Evolutionary conservation across 2,113 vertebrate genomes (phyloP).

Genomic region (Bucco capensis): DNA sequence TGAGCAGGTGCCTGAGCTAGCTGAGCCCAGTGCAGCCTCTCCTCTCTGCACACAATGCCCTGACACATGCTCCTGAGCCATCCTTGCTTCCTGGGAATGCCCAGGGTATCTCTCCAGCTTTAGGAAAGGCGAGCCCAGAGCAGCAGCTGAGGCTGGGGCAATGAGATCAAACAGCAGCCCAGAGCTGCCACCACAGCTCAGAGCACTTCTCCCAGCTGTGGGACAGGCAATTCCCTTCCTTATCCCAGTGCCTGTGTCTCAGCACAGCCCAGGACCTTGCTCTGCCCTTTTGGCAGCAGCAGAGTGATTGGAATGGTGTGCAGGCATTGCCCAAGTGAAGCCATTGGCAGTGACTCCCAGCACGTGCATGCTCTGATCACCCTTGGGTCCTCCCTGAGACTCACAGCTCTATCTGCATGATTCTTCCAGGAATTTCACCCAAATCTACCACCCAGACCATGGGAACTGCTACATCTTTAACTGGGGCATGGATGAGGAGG

Average conservation of each 20-base stretch:
- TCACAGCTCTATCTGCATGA: not conserved
- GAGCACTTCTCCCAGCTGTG: not conserved
- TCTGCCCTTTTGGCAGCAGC: not conserved
- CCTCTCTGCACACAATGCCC: not conserved
- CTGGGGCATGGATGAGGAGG: constrained; percentile 75
- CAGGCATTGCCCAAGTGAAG: not conserved
- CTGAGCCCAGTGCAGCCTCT: not conserved
- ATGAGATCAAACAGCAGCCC: not conserved
- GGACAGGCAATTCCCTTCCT: not conserved
- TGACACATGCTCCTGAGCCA: not conserved
- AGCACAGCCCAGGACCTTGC: not conserved
- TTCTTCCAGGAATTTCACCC: constrained; percentile 77
- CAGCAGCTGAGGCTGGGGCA: not conserved
- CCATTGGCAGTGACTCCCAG: not conserved
- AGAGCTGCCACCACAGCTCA: not conserved
- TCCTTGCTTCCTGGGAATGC: fast-evolving
- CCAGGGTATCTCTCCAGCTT: not conserved
- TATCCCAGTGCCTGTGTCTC: not conserved
- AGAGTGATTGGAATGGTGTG: not conserved
- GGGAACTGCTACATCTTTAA: constrained; percentile 85
- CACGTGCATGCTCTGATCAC: not conserved
- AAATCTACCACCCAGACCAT: constrained; percentile 77
- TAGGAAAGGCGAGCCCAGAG: not conserved
- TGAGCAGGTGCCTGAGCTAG: not conserved
- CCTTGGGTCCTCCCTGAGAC: fast-evolving